These are phyloP conservation scores for Drosophila lacertosa DNA, from an alignment of 1,140 invertebrate genomes.

Conservation along the genomic window DNA sequence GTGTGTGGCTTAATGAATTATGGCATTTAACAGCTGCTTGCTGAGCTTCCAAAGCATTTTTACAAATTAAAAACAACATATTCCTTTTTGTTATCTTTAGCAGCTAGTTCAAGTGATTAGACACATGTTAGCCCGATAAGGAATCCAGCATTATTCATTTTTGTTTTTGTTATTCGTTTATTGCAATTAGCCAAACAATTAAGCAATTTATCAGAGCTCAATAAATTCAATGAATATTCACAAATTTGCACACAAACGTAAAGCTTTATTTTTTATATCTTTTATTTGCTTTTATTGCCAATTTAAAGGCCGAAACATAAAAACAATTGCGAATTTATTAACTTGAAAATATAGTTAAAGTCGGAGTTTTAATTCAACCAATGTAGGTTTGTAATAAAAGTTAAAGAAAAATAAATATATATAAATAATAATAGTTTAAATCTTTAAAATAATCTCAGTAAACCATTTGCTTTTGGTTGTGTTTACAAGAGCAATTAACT, in stretches of 20 bases:
- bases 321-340: too few species aligned
- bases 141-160: neutral
- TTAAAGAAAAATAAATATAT: too few species aligned
- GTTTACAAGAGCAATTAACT: neutral
- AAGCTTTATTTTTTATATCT: neutral
- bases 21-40: conserved; percentile 61
- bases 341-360: too few species aligned
- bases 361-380: too few species aligned
- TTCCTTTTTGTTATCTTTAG: neutral
- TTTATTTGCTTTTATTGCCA: too few species aligned
- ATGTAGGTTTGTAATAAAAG: too few species aligned
- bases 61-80: conserved; percentile 21
- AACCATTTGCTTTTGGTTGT: too few species aligned
- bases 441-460: too few species aligned
- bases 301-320: too few species aligned
- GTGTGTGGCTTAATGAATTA: conserved; percentile 69
- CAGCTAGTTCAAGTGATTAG: neutral
- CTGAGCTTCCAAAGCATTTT: conserved; percentile 23
- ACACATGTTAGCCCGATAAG: conserved; percentile 10
- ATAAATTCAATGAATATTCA: conserved; percentile 5
- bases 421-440: too few species aligned
- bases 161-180: neutral
- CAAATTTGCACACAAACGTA: neutral
- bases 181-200: conserved; percentile 5
- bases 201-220: conserved; percentile 8